Conservation (phyloP, 2,888 invertebrate genomes). For the Idaea dimidiata region DNA sequence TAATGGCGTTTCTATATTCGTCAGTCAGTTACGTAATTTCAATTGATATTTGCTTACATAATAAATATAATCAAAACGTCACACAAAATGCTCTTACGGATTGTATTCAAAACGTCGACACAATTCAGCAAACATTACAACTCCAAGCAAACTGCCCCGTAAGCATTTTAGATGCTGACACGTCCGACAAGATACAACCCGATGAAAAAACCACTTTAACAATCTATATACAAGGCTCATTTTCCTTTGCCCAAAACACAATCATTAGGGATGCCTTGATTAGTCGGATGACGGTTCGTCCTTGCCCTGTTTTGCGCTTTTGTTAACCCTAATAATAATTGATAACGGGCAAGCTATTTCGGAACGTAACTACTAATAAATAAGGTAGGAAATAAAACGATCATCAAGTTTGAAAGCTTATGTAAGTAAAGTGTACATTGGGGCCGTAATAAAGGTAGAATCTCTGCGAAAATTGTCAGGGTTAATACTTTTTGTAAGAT, state of each 20-base stretch:
- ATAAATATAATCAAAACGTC: background rate
- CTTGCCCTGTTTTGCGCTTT: slow-evolving; percentile 48
- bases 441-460: slow-evolving; percentile 23
- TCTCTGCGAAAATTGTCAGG: slow-evolving; percentile 18
- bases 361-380: slow-evolving; percentile 24
- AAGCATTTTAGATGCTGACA: slow-evolving; percentile 22
- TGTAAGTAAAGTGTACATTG: slow-evolving; percentile 21
- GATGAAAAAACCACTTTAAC: slow-evolving; percentile 19
- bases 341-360: slow-evolving; percentile 26
- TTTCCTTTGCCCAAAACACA: slow-evolving; percentile 13
- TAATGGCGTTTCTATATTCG: no score
- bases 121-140: slow-evolving; percentile 18
- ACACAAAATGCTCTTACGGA: background rate
- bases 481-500: slow-evolving; percentile 6
- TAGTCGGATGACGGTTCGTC: slow-evolving; percentile 47
- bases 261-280: slow-evolving; percentile 52
- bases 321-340: slow-evolving; percentile 37
- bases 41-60: no score
- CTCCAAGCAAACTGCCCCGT: slow-evolving; percentile 24
- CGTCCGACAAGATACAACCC: slow-evolving; percentile 8
- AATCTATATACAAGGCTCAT: slow-evolving; percentile 13
- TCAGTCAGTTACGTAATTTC: no score
- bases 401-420: slow-evolving; percentile 17
- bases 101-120: background rate
- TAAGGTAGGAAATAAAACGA: slow-evolving; percentile 22